Evolutionary conservation across 2,888 invertebrate genomes (phyloP), one percentile per base, ranked within the genome.

Genomic region (Ecliptopera silaceata): DNA sequence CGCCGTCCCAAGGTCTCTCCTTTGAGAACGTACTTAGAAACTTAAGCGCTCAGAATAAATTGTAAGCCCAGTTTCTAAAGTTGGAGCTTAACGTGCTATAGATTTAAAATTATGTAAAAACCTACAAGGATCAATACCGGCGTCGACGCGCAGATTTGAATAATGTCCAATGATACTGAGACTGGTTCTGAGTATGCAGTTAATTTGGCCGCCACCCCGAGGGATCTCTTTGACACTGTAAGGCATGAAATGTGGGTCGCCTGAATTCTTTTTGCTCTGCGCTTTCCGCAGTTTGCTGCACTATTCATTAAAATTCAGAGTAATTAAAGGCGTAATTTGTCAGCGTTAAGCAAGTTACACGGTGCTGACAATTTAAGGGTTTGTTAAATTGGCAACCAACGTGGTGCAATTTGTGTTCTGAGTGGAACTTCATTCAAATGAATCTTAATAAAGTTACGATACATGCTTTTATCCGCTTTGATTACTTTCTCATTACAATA

Each of bases 301-400:
- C 43, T 56, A 55, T 53, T 57, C 57, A 59, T 64, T 56, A 61
- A 59, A 57, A 61, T 61, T 56, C 59, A 55, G 36, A 48, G 47
- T 51, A 60, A 61, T 56, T 56, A 59, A 41, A 45, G 49, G 47
- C 43, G 42, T 38, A 57, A 34, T 53, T 59, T 41, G 46, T 51
- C 51, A 48, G 43, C 32, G 51, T 55, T 50, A 47, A 59, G 41
- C 43, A 31, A 22, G 42, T 58, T 59, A 45, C 39, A 29, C 48
- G 50, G 55, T 59, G 50, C 59, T 65, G 61, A 68, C 66, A 65
- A 49, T 64, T 66, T 63, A 47, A 63, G 60, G 55, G 48, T 45
- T 53, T 36, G 59, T 59, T 38, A 60, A 56, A 66, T 64, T 68
- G 66, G 50, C 48, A 48, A 46, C 45, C 50, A 45, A 59, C 50